phyloP scores from a whole-genome alignment of 2,888 invertebrate genomes.

The Microplitis manilae region DNA sequence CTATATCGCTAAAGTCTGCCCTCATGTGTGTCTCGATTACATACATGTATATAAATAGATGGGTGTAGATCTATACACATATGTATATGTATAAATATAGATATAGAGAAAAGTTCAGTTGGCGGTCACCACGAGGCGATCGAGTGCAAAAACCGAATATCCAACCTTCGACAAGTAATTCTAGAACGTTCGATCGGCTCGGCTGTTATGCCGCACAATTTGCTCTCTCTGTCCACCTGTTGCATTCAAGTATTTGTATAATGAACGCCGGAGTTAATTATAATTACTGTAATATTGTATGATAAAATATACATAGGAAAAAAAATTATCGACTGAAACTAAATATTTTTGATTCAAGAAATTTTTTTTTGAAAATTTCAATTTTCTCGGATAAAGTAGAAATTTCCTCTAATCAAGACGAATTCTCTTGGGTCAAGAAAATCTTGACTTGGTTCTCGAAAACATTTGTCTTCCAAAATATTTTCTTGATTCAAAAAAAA shows the following conservation, averaged over 20 bases:
- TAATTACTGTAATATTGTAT: constrained; percentile 52
- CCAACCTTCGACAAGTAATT: constrained; percentile 38
- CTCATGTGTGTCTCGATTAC: background rate
- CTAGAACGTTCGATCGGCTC: constrained; percentile 51
- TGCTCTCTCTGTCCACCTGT: constrained; percentile 59
- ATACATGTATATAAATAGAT: background rate
- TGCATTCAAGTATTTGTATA: constrained; percentile 52
- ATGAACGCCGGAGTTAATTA: constrained; percentile 56
- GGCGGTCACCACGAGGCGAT: constrained; percentile 27
- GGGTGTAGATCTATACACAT: background rate
- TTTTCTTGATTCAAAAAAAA: too few species aligned
- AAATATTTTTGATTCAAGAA: too few species aligned
- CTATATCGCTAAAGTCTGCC: background rate
- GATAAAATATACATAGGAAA: constrained; percentile 26
- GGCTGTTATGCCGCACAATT: constrained; percentile 63
- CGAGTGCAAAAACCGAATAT: constrained; percentile 39
- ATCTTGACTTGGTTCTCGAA: too few species aligned
- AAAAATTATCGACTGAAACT: too few species aligned
- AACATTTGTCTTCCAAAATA: too few species aligned
- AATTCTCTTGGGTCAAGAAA: too few species aligned
- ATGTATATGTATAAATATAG: background rate
- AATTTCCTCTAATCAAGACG: too few species aligned
- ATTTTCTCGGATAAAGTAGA: too few species aligned
- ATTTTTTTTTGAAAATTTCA: too few species aligned
- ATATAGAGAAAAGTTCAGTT: background rate